Percentiles rank a stretch among this genome's conserved stretches.
Evolutionary conservation across 2,797 vertebrate species (phyloP).

Genomic region (Protosalanx chinensis): DNA sequence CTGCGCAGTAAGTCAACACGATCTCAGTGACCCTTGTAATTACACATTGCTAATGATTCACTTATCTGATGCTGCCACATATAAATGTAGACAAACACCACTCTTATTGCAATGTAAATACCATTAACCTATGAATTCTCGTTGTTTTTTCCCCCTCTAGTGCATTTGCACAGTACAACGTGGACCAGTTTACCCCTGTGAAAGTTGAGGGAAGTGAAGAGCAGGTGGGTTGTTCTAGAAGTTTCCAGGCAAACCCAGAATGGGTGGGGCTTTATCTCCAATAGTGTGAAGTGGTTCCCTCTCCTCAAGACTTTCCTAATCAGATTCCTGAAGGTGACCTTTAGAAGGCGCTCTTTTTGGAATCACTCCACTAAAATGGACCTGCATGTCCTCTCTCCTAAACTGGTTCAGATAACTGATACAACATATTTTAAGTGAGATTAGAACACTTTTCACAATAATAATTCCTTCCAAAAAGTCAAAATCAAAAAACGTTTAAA

Average conservation of each 20-base stretch:
- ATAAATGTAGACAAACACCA: too few species aligned
- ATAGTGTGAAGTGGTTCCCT: not conserved
- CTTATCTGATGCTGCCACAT: not conserved
- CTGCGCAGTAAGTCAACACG: slow-evolving; percentile 85
- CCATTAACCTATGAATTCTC: too few species aligned
- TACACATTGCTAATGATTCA: not conserved
- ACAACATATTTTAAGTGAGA: too few species aligned
- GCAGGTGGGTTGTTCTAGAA: slow-evolving; percentile 74
- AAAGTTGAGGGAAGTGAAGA: slow-evolving; percentile 92
- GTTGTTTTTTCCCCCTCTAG: slow-evolving; percentile 61
- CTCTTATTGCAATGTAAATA: too few species aligned
- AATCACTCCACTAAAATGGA: too few species aligned
- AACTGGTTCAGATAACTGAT: too few species aligned
- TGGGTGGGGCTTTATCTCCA: not conserved
- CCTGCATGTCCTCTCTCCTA: too few species aligned
- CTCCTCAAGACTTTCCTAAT: not conserved
- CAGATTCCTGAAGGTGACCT: too few species aligned
- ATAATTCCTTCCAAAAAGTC: too few species aligned
- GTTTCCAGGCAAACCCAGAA: not conserved
- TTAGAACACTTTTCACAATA: too few species aligned
- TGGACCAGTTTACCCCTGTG: slow-evolving; percentile 97
- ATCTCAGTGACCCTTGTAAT: not conserved
- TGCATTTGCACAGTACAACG: slow-evolving; percentile 96
- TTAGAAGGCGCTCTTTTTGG: too few species aligned
- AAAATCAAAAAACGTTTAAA: too few species aligned